Percentiles rank a stretch among this genome's conserved stretches.
Evolutionary conservation across 2,113 vertebrate genomes (phyloP).

Genomic region (Scopus umbretta): DNA sequence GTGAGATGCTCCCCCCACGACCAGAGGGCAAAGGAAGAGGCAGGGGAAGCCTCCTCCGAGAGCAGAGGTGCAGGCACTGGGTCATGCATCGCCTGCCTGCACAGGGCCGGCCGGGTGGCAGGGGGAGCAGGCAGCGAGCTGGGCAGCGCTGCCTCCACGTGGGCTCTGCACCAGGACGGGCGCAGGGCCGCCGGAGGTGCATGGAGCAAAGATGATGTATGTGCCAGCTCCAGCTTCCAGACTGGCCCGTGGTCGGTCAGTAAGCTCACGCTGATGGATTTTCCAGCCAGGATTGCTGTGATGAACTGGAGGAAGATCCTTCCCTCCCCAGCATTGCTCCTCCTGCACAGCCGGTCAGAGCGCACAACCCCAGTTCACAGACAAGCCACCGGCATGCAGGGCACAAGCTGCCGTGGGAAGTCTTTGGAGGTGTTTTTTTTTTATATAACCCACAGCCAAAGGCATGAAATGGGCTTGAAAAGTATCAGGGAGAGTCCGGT

Average conservation of each 20-base stretch:
- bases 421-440: accelerated
- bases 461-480: background rate
- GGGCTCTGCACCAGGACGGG: background rate
- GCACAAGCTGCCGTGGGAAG: accelerated
- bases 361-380: accelerated
- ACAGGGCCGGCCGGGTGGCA: background rate
- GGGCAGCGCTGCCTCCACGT: background rate
- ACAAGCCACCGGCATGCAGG: accelerated
- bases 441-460: background rate
- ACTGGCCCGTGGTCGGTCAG: background rate
- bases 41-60: background rate
- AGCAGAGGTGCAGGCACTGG: too few relatives aligned
- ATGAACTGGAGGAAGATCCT: background rate
- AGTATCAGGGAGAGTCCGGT: background rate
- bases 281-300: background rate
- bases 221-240: background rate
- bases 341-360: accelerated
- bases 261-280: background rate
- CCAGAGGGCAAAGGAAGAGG: background rate
- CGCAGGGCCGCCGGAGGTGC: accelerated
- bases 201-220: accelerated
- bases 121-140: background rate
- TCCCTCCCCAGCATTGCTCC: background rate
- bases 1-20: accelerated
- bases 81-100: too few relatives aligned